These are phyloP conservation scores for Orius insidiosus DNA, from an alignment of 1,140 invertebrate genomes.

Conservation along the genomic window DNA sequence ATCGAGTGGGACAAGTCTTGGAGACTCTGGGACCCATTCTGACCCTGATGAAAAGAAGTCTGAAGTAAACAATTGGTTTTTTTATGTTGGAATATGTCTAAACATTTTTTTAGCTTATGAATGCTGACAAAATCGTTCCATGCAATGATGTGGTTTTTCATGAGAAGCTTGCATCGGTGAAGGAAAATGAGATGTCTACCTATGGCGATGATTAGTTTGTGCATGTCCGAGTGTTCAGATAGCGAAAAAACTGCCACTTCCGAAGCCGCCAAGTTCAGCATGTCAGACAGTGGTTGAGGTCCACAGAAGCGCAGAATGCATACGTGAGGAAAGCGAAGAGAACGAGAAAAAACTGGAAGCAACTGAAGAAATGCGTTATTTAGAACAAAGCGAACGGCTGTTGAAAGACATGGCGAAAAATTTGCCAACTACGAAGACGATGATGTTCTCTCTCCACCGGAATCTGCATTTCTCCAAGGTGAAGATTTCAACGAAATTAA, in stretches of 20 bases:
- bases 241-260: slow-evolving; percentile 3
- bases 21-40: slow-evolving; percentile 67
- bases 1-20: slow-evolving; percentile 53
- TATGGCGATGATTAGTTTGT: slow-evolving; percentile 3
- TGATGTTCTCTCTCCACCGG: slow-evolving; percentile 11
- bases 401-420: slow-evolving; percentile 6
- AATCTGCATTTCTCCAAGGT: slow-evolving; percentile 8
- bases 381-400: slow-evolving; percentile 12
- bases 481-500: background rate
- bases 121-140: background rate
- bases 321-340: background rate
- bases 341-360: background rate
- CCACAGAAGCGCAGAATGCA: slow-evolving; percentile 8
- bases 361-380: slow-evolving; percentile 7
- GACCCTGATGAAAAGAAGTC: slow-evolving; percentile 40
- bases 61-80: slow-evolving; percentile 14
- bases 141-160: background rate
- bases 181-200: background rate
- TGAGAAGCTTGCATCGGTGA: background rate
- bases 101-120: background rate
- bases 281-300: slow-evolving; percentile 8
- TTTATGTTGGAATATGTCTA: background rate
- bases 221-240: background rate
- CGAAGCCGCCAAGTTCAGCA: background rate
- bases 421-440: slow-evolving; percentile 5